Percentiles rank a stretch among this genome's conserved stretches.
phyloP scores from a whole-genome alignment of 2,888 invertebrate genomes.

The Nipponacmea schrenckii region DNA sequence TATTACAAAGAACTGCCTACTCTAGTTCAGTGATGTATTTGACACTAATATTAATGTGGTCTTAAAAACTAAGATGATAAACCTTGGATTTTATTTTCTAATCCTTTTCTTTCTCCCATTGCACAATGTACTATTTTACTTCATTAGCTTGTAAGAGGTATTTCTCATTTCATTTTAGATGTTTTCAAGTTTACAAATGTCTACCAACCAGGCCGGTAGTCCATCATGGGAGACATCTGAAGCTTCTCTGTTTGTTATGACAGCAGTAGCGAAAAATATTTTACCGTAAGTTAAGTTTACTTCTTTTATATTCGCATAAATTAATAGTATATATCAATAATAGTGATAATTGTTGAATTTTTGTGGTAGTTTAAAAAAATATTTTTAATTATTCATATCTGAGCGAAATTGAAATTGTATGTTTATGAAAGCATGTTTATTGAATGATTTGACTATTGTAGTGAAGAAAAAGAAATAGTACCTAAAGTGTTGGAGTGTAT shows the following conservation, averaged over 20 bases:
- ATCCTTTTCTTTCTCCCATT: too few species aligned
- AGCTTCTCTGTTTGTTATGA: conserved; percentile 94
- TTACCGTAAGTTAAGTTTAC: conserved; percentile 79
- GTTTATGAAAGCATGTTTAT: conserved; percentile 59
- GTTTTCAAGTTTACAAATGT: conserved; percentile 73
- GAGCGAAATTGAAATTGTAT: conserved; percentile 91
- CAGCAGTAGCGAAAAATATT: conserved; percentile 92
- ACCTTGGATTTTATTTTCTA: too few species aligned
- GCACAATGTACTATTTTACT: too few species aligned
- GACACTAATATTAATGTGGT: too few species aligned
- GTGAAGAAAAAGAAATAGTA: conserved; percentile 90
- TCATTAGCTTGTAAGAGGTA: too few species aligned
- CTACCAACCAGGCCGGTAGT: conserved; percentile 72
- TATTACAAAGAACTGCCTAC: too few species aligned
- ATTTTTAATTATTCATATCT: too few species aligned
- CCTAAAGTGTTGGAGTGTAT: conserved; percentile 94
- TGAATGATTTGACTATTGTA: conserved; percentile 65
- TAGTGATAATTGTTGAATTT: too few species aligned
- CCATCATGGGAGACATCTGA: conserved; percentile 91
- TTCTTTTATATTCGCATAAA: too few species aligned
- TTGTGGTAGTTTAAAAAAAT: too few species aligned
- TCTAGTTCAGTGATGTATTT: not conserved
- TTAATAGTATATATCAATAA: too few species aligned
- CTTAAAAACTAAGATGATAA: too few species aligned
- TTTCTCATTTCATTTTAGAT: conserved; percentile 59